Evolutionary conservation across 2,888 invertebrate genomes (phyloP), one percentile per base, ranked within the genome.

Genomic region (Temnothorax ravouxi): DNA sequence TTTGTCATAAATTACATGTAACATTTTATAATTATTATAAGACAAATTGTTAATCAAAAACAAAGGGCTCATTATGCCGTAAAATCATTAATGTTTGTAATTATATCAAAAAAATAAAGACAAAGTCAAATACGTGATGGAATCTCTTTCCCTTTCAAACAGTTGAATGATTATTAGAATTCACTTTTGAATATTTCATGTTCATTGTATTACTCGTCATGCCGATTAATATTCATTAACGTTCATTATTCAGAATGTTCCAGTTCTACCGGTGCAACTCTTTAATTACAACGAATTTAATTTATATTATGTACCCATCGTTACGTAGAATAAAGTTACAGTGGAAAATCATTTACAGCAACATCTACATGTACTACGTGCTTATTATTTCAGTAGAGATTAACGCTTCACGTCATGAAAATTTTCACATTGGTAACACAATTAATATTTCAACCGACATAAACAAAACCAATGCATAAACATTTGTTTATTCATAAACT

Each of bases 191-290:
- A 71, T 71, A 34, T 56, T 66, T 77, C 66, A 77, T 44, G 41
- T 79, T 59, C 38, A 79, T 41, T 44, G 29, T 56, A 67, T 56
- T 80, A 69, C 21, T 71, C 25, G 69, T 66, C 66, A n/a, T 21
- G 15, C 2, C 21, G 29, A 80, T 80, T 80, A 61, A 61, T 80
- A 80, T 71, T 80, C 18, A 80, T 80, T 79, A 69, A 56, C 38
- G 18, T 47, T 80, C 18, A 59, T 79, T 79, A 79, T 79, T 34
- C 56, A 56, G 47, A 6, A 13, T 15, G 29, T 67, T 77, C 50
- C 54, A 54, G 41, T n/a, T 41, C 41, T 41, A 44, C n/a, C 15
- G 38, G 29, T 15, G n/a, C 47, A 18, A 67, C 59, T 71, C 47
- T 80, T 71, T 80, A 50, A 80, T 79, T 79, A 47, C 21, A 56